Conservation (phyloP, 2,797 vertebrate genomes). For the Catamblyrhynchus diadema region DNA sequence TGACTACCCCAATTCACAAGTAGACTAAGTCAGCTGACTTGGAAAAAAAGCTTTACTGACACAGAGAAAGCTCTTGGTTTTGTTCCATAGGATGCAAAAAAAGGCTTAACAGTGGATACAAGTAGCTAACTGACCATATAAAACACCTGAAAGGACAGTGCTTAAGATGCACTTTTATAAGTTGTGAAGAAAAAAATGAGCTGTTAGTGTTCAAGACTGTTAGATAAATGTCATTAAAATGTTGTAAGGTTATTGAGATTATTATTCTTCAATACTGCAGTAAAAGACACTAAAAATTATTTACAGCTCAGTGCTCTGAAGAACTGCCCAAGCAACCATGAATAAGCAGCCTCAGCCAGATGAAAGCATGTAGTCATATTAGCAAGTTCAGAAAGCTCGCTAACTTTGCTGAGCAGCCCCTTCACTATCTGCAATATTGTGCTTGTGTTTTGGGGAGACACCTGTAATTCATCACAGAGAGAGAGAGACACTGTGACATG, state of each 20-base stretch:
- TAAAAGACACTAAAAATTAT: background rate
- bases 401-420: background rate
- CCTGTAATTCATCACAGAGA: background rate
- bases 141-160: background rate
- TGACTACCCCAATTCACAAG: background rate
- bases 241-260: background rate
- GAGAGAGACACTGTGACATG: background rate
- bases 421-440: background rate
- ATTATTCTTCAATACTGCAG: background rate
- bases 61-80: background rate
- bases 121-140: background rate
- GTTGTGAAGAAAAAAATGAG: background rate
- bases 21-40: background rate
- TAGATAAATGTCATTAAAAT: background rate
- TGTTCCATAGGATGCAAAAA: background rate
- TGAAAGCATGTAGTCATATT: background rate
- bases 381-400: background rate
- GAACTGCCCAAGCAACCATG: background rate
- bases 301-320: background rate
- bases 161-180: background rate
- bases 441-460: background rate
- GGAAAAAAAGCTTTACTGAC: background rate
- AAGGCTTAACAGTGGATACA: background rate
- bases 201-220: background rate
- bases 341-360: background rate